These are phyloP conservation scores for Apeltes quadracus DNA, from an alignment of 2,113 vertebrate species.

Conservation along the genomic window DNA sequence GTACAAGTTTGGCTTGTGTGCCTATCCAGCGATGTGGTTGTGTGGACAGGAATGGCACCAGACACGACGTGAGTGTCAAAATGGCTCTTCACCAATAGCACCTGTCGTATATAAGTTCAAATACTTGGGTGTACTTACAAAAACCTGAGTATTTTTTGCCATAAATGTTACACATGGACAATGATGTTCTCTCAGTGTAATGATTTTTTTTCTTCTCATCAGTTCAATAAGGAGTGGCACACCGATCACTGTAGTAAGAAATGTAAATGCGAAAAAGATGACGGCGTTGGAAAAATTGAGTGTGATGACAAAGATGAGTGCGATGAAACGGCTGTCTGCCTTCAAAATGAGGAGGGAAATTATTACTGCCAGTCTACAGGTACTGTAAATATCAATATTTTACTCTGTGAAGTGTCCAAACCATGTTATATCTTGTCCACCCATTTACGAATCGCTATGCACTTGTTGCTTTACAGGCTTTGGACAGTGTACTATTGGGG, in stretches of 20 bases:
- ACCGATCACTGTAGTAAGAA: constrained; percentile 75
- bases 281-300: constrained; percentile 60
- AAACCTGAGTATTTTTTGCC: background rate
- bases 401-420: background rate
- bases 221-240: constrained; percentile 85
- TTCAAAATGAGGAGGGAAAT: constrained; percentile 71
- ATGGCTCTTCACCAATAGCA: background rate
- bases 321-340: constrained; percentile 69
- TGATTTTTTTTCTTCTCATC: constrained; percentile 20
- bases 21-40: constrained; percentile 84
- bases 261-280: constrained; percentile 76
- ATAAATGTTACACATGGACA: background rate
- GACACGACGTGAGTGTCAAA: constrained; percentile 75
- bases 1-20: constrained; percentile 78
- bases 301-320: constrained; percentile 74
- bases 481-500: constrained; percentile 74
- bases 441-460: background rate
- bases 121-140: background rate
- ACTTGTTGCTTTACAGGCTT: constrained; percentile 72
- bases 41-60: constrained; percentile 78
- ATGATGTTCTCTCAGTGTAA: background rate
- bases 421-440: background rate
- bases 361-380: constrained; percentile 79
- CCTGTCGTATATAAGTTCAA: background rate
- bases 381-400: constrained; percentile 40